Percentiles rank a stretch among this genome's conserved stretches.
Conservation (phyloP, 1,140 invertebrate genomes). For the Thaumatotibia leucotreta region DNA sequence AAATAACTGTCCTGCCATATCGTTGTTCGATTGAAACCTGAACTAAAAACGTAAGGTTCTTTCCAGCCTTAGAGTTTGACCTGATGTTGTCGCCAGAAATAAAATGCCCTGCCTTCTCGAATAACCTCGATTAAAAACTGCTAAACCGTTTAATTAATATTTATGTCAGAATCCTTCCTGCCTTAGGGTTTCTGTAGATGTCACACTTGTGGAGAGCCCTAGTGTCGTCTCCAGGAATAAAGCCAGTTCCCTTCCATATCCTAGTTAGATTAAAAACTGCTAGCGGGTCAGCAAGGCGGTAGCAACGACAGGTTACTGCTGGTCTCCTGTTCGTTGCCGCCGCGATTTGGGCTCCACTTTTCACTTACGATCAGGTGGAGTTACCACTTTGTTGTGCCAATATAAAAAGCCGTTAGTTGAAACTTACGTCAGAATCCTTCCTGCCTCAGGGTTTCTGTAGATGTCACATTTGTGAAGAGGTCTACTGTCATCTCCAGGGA, state of each 20-base stretch:
- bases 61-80: conserved; percentile 86
- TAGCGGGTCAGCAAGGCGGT: too few relatives aligned
- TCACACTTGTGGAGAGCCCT: conserved; percentile 93
- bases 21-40: too few relatives aligned
- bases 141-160: conserved; percentile 57
- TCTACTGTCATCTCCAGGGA: conserved; percentile 80
- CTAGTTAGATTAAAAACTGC: too few relatives aligned
- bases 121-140: too few relatives aligned
- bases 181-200: conserved; percentile 88
- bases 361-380: too few relatives aligned
- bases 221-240: conserved; percentile 80
- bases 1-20: too few relatives aligned
- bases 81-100: conserved; percentile 80
- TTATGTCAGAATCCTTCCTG: conserved; percentile 87
- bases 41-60: too few relatives aligned
- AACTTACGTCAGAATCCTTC: conserved; percentile 85
- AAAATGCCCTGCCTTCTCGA: conserved; percentile 84
- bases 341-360: too few relatives aligned
- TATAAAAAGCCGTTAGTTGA: too few relatives aligned
- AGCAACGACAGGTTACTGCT: too few relatives aligned
- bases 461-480: conserved; percentile 95
- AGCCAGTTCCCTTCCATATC: conserved; percentile 84
- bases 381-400: too few relatives aligned
- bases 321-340: too few relatives aligned
- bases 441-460: conserved; percentile 87